These are phyloP conservation scores for Uropetala carovei DNA, from an alignment of 2,888 invertebrate genomes.

Conservation along the genomic window DNA sequence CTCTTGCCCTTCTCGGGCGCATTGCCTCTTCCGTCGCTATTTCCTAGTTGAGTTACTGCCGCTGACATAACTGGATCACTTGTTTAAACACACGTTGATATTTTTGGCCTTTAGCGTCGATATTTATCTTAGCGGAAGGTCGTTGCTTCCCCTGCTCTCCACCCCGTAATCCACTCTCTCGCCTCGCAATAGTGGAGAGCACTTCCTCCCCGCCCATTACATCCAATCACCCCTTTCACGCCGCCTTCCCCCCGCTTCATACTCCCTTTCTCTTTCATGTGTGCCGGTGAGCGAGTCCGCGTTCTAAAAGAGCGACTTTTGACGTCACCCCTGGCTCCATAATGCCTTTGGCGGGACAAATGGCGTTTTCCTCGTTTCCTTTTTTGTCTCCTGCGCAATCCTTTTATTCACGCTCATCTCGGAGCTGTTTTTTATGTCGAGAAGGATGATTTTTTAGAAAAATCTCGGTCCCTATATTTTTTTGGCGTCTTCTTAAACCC, in stretches of 20 bases:
- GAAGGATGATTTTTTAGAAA: not conserved
- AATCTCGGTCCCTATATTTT: not conserved
- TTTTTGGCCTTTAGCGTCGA: constrained; percentile 26
- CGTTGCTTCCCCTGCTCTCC: constrained; percentile 3
- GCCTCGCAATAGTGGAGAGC: not conserved
- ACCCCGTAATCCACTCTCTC: not conserved
- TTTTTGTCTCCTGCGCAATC: not conserved
- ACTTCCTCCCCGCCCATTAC: not conserved
- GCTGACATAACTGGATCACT: constrained; percentile 56
- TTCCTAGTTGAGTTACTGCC: constrained; percentile 41
- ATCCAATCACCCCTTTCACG: not conserved
- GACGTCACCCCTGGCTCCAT: constrained; percentile 11
- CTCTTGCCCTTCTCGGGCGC: not conserved
- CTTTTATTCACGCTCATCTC: not conserved
- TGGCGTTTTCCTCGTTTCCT: not conserved
- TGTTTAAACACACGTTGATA: not conserved
- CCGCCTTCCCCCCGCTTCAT: not conserved
- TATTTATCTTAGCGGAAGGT: constrained; percentile 32
- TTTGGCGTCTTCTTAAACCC: too few relatives aligned
- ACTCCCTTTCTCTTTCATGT: constrained; percentile 6
- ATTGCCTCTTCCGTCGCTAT: not conserved
- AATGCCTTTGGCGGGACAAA: not conserved
- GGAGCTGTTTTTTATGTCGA: not conserved
- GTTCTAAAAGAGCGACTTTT: not conserved
- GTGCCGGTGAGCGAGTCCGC: not conserved